Percentiles rank a stretch among this genome's conserved stretches.
phyloP scores from a whole-genome alignment of 1,140 invertebrate genomes.

The Orius insidiosus region DNA sequence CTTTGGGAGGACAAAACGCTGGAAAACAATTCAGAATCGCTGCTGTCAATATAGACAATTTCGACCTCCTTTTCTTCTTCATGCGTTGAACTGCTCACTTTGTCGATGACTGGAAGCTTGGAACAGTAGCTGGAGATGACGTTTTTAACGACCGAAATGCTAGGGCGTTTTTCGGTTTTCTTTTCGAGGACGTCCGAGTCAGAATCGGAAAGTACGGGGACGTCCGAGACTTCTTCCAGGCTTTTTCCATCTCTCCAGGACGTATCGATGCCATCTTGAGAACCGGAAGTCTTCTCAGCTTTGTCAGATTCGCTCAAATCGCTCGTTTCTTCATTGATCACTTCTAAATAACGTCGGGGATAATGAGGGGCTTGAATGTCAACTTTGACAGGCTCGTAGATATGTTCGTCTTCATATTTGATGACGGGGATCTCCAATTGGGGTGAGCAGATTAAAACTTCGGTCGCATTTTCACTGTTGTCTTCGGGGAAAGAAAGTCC shows the following conservation, averaged over 20 bases:
- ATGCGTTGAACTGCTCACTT: not conserved
- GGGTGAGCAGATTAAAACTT: too few species aligned
- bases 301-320: conserved; percentile 19
- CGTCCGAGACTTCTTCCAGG: conserved; percentile 17
- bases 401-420: not conserved
- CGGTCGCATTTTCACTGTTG: too few species aligned
- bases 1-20: too few species aligned
- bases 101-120: not conserved
- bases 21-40: conserved; percentile 13
- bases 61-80: conserved; percentile 8
- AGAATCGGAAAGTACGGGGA: conserved; percentile 15
- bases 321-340: conserved; percentile 22
- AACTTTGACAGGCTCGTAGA: not conserved
- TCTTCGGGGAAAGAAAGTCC: too few species aligned
- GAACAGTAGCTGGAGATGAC: not conserved
- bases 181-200: conserved; percentile 10
- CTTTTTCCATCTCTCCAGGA: conserved; percentile 17
- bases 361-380: conserved; percentile 2
- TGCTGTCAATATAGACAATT: conserved; percentile 16
- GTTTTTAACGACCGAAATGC: not conserved
- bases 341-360: conserved; percentile 19
- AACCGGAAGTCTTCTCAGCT: conserved; percentile 11
- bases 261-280: conserved; percentile 18
- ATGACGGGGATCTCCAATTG: not conserved
- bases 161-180: not conserved